phyloP scores from a whole-genome alignment of 2,797 vertebrate genomes.

The Thunnus albacares region DNA sequence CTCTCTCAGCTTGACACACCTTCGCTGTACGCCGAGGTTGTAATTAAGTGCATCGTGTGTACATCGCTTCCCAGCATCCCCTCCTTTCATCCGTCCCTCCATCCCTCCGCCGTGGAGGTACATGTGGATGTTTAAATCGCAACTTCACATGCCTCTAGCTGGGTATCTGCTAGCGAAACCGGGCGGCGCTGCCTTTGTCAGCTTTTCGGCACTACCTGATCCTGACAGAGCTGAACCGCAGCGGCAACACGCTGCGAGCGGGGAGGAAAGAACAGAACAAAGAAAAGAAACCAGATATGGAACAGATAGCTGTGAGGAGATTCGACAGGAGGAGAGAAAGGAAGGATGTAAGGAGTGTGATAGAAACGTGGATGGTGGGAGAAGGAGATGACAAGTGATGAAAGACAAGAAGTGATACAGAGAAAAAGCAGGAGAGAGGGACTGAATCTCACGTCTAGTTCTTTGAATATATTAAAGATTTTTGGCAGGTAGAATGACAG shows the following conservation, averaged over 20 bases:
- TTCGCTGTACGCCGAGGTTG: slow-evolving; percentile 30
- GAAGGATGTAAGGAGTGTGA: slow-evolving; percentile 21
- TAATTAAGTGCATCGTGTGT: slow-evolving; percentile 39
- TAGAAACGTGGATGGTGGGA: slow-evolving; percentile 32
- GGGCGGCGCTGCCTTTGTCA: slow-evolving; percentile 54
- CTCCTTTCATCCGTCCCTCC: slow-evolving; percentile 41
- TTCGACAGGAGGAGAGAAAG: slow-evolving; percentile 9
- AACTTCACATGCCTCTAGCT: slow-evolving; percentile 39
- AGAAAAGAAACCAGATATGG: slow-evolving; percentile 42
- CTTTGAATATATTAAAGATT: slow-evolving; percentile 54
- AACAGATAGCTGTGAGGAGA: slow-evolving; percentile 18
- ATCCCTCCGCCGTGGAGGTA: slow-evolving; percentile 22
- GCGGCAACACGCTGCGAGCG: slow-evolving; percentile 27
- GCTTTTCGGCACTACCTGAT: slow-evolving; percentile 64
- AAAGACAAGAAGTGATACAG: slow-evolving; percentile 33
- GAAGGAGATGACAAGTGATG: slow-evolving; percentile 27
- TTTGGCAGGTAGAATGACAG: slow-evolving; percentile 61
- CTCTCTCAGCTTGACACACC: slow-evolving; percentile 29
- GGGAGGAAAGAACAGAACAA: slow-evolving; percentile 40
- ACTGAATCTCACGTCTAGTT: slow-evolving; percentile 11
- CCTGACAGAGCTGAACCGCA: slow-evolving; percentile 51
- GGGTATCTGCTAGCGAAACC: slow-evolving; percentile 28
- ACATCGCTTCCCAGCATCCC: slow-evolving; percentile 2
- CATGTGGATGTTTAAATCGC: slow-evolving; percentile 51
- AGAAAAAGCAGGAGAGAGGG: slow-evolving; percentile 19